phyloP scores from a whole-genome alignment of 2,113 vertebrate species.

The Triplophysa tibetana region DNA sequence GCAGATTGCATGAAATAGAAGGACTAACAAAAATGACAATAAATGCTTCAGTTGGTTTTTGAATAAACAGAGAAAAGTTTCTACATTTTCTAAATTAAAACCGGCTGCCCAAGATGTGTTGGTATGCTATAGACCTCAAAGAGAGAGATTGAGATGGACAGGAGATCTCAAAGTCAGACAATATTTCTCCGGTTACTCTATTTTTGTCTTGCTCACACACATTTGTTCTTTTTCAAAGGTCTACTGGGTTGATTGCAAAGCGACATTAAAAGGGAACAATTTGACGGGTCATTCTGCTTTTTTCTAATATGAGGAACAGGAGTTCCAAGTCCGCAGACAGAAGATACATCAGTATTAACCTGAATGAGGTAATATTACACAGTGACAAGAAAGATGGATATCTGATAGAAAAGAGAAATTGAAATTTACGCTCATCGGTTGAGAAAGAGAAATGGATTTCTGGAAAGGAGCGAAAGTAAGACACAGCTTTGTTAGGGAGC shows the following conservation, averaged over 20 bases:
- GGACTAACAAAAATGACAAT: neutral
- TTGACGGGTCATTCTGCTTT: slow-evolving; percentile 35
- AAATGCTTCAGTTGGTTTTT: no score
- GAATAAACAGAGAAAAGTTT: no score
- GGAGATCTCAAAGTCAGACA: slow-evolving; percentile 3
- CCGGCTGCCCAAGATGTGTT: no score
- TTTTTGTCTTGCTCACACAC: neutral
- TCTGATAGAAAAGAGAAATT: slow-evolving; percentile 60
- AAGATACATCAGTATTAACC: slow-evolving; percentile 79
- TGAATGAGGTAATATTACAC: slow-evolving; percentile 72
- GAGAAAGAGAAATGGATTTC: slow-evolving; percentile 62
- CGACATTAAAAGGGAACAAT: slow-evolving; percentile 37
- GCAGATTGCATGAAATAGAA: neutral
- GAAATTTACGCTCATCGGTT: slow-evolving; percentile 58
- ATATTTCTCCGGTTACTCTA: neutral
- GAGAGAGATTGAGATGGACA: neutral
- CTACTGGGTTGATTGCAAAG: slow-evolving; percentile 5
- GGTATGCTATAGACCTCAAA: neutral
- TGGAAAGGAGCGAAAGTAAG: slow-evolving; percentile 63
- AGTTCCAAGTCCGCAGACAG: slow-evolving; percentile 67
- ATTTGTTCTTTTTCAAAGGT: slow-evolving; percentile 5
- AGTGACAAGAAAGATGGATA: slow-evolving; percentile 71
- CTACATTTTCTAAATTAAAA: no score
- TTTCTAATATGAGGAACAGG: slow-evolving; percentile 65
- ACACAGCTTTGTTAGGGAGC: slow-evolving; percentile 58